These are phyloP conservation scores for Mormyrus proboscirostris DNA, from an alignment of 2,797 vertebrate genomes.

Conservation along the genomic window DNA sequence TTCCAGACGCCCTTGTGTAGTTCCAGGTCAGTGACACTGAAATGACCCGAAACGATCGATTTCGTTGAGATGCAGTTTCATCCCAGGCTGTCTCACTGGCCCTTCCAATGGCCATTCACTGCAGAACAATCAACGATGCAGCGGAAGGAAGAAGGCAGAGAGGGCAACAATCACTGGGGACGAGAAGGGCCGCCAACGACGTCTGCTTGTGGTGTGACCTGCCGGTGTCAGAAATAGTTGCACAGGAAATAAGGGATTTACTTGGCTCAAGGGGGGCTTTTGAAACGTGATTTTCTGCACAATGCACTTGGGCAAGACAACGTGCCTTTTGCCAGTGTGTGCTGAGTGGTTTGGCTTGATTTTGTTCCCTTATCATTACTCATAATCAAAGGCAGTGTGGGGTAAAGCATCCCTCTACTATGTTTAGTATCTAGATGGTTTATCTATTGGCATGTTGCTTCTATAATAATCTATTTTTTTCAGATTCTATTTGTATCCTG, in stretches of 20 bases:
- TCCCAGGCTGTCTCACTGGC: not conserved
- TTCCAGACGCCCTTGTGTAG: not conserved
- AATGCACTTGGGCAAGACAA: not conserved
- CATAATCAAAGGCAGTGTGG: not conserved
- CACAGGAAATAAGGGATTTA: conserved; percentile 12
- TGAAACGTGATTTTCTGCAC: conserved; percentile 16
- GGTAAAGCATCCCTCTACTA: not conserved
- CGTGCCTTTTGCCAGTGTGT: not conserved
- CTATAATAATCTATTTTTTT: not conserved
- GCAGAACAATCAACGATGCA: not conserved
- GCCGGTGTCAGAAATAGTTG: conserved; percentile 10
- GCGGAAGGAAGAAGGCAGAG: not conserved
- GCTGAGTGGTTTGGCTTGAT: not conserved
- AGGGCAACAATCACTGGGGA: not conserved
- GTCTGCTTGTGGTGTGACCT: not conserved
- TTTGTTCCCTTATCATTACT: not conserved
- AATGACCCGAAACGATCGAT: not conserved
- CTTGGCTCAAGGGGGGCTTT: not conserved
- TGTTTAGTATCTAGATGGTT: not conserved
- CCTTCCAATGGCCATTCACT: not conserved
- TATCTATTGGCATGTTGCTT: not conserved
- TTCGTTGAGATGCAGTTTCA: not conserved
- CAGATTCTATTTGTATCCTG: not conserved
- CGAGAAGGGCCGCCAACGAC: not conserved
- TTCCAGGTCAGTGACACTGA: not conserved